Evolutionary conservation across 2,888 invertebrate species (phyloP), one percentile per base, ranked within the genome.

Genomic region (Ariolimax columbianus): DNA sequence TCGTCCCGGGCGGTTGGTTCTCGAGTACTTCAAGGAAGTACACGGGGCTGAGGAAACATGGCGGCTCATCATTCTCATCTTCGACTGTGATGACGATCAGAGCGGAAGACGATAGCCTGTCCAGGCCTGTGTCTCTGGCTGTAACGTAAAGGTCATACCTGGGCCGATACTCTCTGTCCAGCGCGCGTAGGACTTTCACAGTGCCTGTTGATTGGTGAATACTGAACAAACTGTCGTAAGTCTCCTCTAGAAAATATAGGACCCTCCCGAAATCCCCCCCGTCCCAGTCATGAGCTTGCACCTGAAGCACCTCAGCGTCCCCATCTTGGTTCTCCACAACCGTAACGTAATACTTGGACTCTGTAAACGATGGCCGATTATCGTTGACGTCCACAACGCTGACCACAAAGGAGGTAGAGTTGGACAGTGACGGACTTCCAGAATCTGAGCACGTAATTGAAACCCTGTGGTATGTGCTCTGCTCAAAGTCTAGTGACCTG

Each of bases 1-100:
- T 97, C 0, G 97, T 97, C 0, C 98, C 98, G 0, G 97, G 96
- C 23, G 97, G 97, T 3, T 97, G 97, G 11, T 97, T 97, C 94
- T 99, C 99, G 51, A 97, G 95, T 0, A 99, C 96, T n/a, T 97
- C 96, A 0, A 98, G 97, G 90, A 97, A 97, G 94, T 99, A 99
- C 89, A 97, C 97, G 84, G 96, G 85, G 30, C 75, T 85, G 36
- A 70, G 79, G 86, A 99, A 99, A 6, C 96, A 96, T 0, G 99
- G 99, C n/a, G 97, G 96, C 92, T 99, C 98, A 94, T 99, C 99
- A 94, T 99, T 99, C 89, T 97, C 97, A 94, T 99, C 99, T 81
- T 97, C 94, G 0, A 99, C 98, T 93, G 97, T 98, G 83, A 99
- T 97, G 95, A 96, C 87, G 36, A 94, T 89, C 11, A 90, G 87